Conservation (phyloP, 1,140 invertebrate species). For the Zaprionus gabonicus region DNA sequence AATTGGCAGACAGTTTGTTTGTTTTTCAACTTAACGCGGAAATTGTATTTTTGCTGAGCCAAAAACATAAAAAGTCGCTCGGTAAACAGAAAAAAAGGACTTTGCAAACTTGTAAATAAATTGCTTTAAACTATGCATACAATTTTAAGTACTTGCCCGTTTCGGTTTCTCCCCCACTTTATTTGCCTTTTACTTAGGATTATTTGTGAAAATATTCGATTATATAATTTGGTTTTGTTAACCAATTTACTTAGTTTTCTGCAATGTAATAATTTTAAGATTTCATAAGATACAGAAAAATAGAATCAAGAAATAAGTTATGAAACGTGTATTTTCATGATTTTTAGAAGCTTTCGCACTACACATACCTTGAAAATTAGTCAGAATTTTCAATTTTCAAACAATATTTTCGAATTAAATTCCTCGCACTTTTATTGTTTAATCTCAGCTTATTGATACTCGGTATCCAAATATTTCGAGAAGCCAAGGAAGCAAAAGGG, state of each 20-base stretch:
- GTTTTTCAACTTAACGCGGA: conserved; percentile 80
- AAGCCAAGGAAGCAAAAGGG: conserved; percentile 4
- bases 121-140: conserved; percentile 51
- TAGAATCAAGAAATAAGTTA: no score
- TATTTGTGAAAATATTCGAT: conserved; percentile 17
- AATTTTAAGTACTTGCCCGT: conserved; percentile 35
- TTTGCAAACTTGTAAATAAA: conserved; percentile 61
- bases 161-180: neutral
- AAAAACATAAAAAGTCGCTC: conserved; percentile 20
- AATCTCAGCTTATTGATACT: conserved; percentile 3
- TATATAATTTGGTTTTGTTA: neutral
- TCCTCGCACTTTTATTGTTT: neutral
- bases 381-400: no score
- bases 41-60: conserved; percentile 70
- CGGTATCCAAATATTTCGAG: conserved; percentile 26
- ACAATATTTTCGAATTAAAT: neutral
- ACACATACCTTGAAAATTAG: no score
- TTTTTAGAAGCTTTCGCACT: no score
- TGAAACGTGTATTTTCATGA: no score
- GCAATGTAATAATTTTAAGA: no score
- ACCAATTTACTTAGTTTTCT: neutral
- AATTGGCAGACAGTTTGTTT: conserved; percentile 79
- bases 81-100: neutral
- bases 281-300: no score
- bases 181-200: conserved; percentile 9